phyloP scores from a whole-genome alignment of 2,888 invertebrate genomes.

The Hetaerina titia region DNA sequence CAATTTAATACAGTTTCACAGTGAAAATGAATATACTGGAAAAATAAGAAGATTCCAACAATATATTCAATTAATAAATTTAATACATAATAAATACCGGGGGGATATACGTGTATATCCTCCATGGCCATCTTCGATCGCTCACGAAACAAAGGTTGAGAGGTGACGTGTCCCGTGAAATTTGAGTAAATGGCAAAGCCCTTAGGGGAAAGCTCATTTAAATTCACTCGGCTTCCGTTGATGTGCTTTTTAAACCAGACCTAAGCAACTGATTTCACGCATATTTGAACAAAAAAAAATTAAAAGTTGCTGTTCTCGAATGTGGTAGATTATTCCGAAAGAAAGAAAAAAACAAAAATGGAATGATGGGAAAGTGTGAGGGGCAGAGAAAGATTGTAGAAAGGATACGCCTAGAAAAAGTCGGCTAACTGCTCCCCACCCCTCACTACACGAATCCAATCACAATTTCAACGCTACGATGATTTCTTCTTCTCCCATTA shows the following conservation, averaged over 20 bases:
- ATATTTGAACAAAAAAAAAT: constrained; percentile 3
- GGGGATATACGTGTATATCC: not conserved
- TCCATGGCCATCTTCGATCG: not conserved
- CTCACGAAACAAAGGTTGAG: not conserved
- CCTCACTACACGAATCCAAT: not conserved
- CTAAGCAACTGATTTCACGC: constrained; percentile 22
- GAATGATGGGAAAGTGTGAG: not conserved
- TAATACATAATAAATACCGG: too few relatives aligned
- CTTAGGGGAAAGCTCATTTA: not conserved
- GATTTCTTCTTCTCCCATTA: not conserved
- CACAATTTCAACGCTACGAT: constrained; percentile 27
- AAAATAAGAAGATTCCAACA: not conserved
- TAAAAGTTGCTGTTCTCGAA: not conserved
- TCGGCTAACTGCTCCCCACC: not conserved
- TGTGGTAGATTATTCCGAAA: not conserved
- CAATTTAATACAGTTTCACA: not conserved
- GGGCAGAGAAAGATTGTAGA: not conserved
- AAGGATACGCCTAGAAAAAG: not conserved
- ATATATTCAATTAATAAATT: not conserved
- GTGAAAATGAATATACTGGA: not conserved
- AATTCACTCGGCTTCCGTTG: constrained; percentile 25
- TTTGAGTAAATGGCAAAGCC: not conserved
- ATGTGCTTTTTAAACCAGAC: not conserved
- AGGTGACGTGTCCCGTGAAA: not conserved
- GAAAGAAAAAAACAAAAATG: not conserved